Evolutionary conservation across 2,888 invertebrate genomes (phyloP), one percentile per base, ranked within the genome.

Genomic region (Steinernema carpocapsae): DNA sequence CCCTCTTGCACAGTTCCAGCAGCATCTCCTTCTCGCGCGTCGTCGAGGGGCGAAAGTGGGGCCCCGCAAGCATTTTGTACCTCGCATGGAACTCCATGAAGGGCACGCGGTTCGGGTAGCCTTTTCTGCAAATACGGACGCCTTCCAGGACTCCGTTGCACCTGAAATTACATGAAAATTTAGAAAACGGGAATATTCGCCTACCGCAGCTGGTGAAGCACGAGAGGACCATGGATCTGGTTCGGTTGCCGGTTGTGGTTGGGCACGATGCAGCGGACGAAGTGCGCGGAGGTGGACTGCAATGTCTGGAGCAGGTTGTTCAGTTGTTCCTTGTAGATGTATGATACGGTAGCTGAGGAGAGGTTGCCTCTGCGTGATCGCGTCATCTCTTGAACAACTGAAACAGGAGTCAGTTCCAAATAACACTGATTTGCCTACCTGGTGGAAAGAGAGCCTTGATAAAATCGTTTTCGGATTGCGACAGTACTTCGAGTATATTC

Each of bases 61-160:
- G 52, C 6, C 70, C 72, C n/a, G 71, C 72, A 17, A 86, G 77
- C 29, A 84, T 75, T 17, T 77, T 77, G 56, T 92, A 97, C 94
- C 97, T 94, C 90, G 95, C 93, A 90, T 97, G 96, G 93, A 99
- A 99, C 91, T 99, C 97, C 86, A 95, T 94, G 91, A 97, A 99
- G 87, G 94, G 92, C 94, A 99, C 95, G 91, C 97, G 94, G 93
- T 97, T 97, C 92, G 99, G 99, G 94, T 97, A 99, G 90, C 99
- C 97, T 80, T 90, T 90, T 91, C 97, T 94, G 91, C 97, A 99
- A 92, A 99, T 99, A 94, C 99, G 95, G 92, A 99, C 99, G 91
- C 97, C 99, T 93, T 99, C 99, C 92, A 99, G 94, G 91, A 99
- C 99, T 94, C 99, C 99, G 93, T 99, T 99, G 93, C 99, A 99